Percentiles rank a stretch among this genome's conserved stretches.
Evolutionary conservation across 2,797 vertebrate genomes (phyloP).

Genomic region (Tarsius wallacei): DNA sequence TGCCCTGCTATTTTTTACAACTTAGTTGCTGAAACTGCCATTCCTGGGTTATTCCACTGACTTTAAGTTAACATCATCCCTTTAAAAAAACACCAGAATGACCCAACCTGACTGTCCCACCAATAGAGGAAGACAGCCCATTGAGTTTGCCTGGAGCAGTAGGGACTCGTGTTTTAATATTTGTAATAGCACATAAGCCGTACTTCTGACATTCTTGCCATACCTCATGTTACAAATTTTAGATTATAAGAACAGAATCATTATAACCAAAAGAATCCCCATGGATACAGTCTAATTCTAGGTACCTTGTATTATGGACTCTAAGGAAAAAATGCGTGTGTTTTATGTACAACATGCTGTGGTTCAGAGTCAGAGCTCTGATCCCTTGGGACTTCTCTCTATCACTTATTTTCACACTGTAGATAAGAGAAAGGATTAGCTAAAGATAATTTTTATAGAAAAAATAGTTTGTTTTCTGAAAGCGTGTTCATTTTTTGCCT

Average conservation of each 20-base stretch:
- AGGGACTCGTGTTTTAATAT: not conserved
- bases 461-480: not conserved
- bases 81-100: not conserved
- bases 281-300: not conserved
- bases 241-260: not conserved
- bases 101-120: not conserved
- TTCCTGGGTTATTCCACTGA: not conserved
- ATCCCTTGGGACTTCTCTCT: not conserved
- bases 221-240: not conserved
- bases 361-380: not conserved
- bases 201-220: not conserved
- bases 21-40: not conserved
- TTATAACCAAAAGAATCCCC: not conserved
- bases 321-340: not conserved
- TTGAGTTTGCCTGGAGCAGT: not conserved
- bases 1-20: conserved; percentile 8
- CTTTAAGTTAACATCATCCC: not conserved
- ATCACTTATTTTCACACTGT: not conserved
- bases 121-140: not conserved
- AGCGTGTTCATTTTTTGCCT: not conserved
- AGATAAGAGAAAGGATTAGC: not conserved
- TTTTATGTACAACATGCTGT: not conserved
- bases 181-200: not conserved
- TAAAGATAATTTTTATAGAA: not conserved
- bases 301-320: not conserved